Evolutionary conservation across 1,140 invertebrate species (phyloP).

Genomic region (Calosoma granatense): DNA sequence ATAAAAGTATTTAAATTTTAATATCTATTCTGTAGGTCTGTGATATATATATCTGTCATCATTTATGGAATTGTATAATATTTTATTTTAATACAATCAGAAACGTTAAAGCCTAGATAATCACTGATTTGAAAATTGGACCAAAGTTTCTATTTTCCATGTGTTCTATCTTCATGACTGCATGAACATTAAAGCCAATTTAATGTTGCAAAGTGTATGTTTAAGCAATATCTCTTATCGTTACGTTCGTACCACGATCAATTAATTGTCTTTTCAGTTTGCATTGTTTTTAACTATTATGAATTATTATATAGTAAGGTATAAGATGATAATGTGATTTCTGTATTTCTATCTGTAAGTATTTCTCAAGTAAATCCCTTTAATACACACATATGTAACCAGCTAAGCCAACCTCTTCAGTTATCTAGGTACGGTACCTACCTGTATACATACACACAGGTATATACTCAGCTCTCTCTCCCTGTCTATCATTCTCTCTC

Average conservation of each 20-base stretch:
- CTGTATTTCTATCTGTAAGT: constrained; percentile 2
- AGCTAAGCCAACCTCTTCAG: not conserved
- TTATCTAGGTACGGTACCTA: not conserved
- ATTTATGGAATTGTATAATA: constrained; percentile 8
- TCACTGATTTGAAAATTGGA: constrained; percentile 7
- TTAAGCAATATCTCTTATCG: constrained; percentile 1
- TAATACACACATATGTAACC: too few relatives aligned
- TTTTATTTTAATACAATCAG: constrained; percentile 5
- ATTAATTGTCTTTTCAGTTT: too few relatives aligned
- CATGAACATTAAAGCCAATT: not conserved
- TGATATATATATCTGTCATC: constrained; percentile 9
- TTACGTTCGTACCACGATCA: too few relatives aligned
- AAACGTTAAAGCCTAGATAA: constrained; percentile 5
- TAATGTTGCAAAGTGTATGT: constrained; percentile 4
- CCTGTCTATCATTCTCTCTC: too few relatives aligned
- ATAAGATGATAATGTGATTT: not conserved
- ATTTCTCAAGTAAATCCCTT: too few relatives aligned
- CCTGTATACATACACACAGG: too few relatives aligned
- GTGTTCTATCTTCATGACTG: not conserved
- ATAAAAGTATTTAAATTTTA: not conserved
- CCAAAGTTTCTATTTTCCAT: not conserved
- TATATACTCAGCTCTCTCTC: too few relatives aligned
- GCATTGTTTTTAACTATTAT: too few relatives aligned
- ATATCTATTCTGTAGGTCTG: constrained; percentile 6
- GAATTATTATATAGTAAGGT: not conserved